Conservation (phyloP, 2,888 invertebrate genomes). For the Halocaridina rubra region DNA sequence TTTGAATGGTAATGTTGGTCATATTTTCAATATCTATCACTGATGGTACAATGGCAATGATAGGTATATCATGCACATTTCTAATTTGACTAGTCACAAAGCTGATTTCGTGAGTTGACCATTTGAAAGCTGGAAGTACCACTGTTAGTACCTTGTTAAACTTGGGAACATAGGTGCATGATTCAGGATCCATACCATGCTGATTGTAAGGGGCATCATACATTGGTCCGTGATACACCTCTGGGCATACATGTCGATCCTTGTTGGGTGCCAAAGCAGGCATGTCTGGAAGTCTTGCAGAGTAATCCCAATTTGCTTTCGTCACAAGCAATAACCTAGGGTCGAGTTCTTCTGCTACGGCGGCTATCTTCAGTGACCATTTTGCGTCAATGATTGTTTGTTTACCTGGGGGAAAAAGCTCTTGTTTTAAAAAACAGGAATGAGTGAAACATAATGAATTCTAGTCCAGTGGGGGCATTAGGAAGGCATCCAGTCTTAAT, state of each 20-base stretch:
- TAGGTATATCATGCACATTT: conserved; percentile 3
- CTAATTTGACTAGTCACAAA: conserved; percentile 4
- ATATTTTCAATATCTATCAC: too few relatives aligned
- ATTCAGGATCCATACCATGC: conserved; percentile 9
- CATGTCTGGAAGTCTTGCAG: background rate
- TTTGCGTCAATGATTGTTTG: background rate
- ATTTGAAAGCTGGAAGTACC: conserved; percentile 2
- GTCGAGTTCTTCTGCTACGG: background rate
- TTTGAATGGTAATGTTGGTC: background rate
- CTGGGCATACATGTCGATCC: conserved; percentile 24
- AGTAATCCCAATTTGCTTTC: background rate
- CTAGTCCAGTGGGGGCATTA: too few relatives aligned
- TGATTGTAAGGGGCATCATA: conserved; percentile 1
- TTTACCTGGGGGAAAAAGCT: too few relatives aligned
- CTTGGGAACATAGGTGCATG: background rate
- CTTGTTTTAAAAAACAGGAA: too few relatives aligned
- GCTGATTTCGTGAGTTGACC: background rate
- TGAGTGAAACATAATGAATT: too few relatives aligned
- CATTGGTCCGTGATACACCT: conserved; percentile 16
- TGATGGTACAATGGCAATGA: background rate
- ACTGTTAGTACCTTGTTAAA: conserved; percentile 6
- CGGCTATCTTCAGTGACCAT: background rate
- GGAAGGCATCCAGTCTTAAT: too few relatives aligned
- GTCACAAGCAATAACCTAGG: background rate
- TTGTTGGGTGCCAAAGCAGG: background rate